A percentile compares a stretch with the other conserved stretches of the same genome.
Evolutionary conservation across 2,113 vertebrate species (phyloP).

Genomic region (Neomonachus schauinslandi): DNA sequence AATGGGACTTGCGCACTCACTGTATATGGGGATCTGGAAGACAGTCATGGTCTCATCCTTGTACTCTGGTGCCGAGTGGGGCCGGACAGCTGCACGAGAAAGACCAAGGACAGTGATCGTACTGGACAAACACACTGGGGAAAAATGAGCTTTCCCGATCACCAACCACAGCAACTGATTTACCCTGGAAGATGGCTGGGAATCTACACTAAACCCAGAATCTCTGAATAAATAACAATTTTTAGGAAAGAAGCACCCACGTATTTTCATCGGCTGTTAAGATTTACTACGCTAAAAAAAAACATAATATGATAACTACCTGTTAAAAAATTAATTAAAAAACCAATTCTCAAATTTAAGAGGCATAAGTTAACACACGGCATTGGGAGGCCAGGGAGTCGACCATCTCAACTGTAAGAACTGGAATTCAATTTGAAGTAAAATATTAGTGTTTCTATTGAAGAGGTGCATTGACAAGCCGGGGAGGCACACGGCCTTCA

Average conservation of each 20-base stretch:
- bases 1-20: slow-evolving; percentile 84
- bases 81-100: slow-evolving; percentile 82
- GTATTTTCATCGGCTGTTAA: background rate
- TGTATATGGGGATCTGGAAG: slow-evolving; percentile 91
- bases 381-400: background rate
- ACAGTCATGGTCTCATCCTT: slow-evolving; percentile 91
- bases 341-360: background rate
- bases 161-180: background rate
- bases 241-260: background rate
- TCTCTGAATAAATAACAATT: background rate
- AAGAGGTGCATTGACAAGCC: background rate
- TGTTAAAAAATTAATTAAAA: background rate
- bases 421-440: background rate
- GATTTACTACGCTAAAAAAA: background rate
- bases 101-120: background rate
- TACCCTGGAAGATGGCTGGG: background rate
- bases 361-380: background rate
- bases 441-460: background rate
- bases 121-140: rapidly evolving
- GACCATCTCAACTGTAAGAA: background rate
- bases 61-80: slow-evolving; percentile 86
- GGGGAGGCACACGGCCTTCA: rapidly evolving
- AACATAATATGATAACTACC: background rate
- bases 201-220: background rate
- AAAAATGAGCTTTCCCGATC: background rate